Percentiles rank a stretch among this genome's conserved stretches.
phyloP scores from a whole-genome alignment of 2,888 invertebrate genomes.

The Chymomyza fuscimana region DNA sequence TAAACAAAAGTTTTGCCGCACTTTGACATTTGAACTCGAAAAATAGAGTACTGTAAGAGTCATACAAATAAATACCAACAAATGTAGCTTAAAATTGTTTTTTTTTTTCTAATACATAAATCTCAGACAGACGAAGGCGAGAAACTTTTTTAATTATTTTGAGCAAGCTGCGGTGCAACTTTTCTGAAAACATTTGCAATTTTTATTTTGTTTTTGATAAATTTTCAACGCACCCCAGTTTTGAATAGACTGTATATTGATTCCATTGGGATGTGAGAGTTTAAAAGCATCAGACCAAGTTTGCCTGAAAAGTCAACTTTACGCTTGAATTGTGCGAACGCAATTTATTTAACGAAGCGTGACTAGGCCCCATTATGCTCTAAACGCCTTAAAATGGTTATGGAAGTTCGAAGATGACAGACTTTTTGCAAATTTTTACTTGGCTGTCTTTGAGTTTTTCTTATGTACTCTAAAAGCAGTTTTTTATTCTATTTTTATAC shows the following conservation, averaged over 20 bases:
- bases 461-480: too few relatives aligned
- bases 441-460: too few relatives aligned
- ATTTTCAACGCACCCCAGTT: neutral
- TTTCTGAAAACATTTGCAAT: neutral
- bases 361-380: neutral
- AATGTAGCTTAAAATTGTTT: neutral
- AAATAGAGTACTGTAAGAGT: neutral
- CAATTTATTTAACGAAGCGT: neutral
- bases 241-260: neutral
- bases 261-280: neutral
- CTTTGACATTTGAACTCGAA: constrained; percentile 38
- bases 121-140: constrained; percentile 18
- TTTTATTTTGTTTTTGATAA: too few relatives aligned
- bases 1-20: constrained; percentile 35
- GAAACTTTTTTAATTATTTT: constrained; percentile 47
- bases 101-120: neutral
- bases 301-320: neutral
- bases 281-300: neutral
- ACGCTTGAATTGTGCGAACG: neutral
- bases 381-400: neutral
- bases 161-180: constrained; percentile 16
- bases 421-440: too few relatives aligned
- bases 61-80: neutral
- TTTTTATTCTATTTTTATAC: too few relatives aligned
- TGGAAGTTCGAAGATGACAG: neutral